Conservation (phyloP, 2,888 invertebrate genomes). For the Hypselothyrea guttata region DNA sequence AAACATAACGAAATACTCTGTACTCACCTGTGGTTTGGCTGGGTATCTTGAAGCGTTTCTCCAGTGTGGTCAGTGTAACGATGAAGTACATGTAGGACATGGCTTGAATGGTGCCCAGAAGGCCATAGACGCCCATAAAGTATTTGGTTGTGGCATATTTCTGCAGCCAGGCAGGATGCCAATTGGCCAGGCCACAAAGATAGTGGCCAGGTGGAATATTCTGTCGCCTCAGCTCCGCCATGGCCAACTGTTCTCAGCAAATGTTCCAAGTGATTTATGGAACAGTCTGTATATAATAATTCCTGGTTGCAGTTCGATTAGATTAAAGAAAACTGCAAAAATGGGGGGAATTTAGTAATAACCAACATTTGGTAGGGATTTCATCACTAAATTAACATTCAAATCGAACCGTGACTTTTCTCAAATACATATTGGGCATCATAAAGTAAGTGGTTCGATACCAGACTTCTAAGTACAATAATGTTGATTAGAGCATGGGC, state of each 20-base stretch:
- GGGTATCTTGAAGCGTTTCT: slow-evolving; percentile 87
- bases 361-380: background rate
- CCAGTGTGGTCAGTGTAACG: slow-evolving; percentile 86
- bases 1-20: slow-evolving; percentile 14
- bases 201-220: slow-evolving; percentile 60
- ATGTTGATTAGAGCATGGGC: slow-evolving; percentile 35
- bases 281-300: background rate
- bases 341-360: background rate
- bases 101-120: slow-evolving; percentile 86
- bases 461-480: slow-evolving; percentile 23
- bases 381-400: background rate
- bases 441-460: slow-evolving; percentile 40
- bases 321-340: slow-evolving; percentile 21
- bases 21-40: slow-evolving; percentile 86
- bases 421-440: slow-evolving; percentile 21
- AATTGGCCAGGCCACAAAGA: slow-evolving; percentile 84
- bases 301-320: slow-evolving; percentile 31
- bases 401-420: slow-evolving; percentile 48
- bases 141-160: slow-evolving; percentile 84
- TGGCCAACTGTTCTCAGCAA: slow-evolving; percentile 10
- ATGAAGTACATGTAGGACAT: slow-evolving; percentile 87
- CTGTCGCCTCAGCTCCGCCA: slow-evolving; percentile 51
- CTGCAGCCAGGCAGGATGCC: slow-evolving; percentile 85
- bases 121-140: slow-evolving; percentile 85
- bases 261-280: background rate